Base-by-base conservation (phyloP, 92 coral and sea anemone species). In the Galaxea fascicularis region DNA sequence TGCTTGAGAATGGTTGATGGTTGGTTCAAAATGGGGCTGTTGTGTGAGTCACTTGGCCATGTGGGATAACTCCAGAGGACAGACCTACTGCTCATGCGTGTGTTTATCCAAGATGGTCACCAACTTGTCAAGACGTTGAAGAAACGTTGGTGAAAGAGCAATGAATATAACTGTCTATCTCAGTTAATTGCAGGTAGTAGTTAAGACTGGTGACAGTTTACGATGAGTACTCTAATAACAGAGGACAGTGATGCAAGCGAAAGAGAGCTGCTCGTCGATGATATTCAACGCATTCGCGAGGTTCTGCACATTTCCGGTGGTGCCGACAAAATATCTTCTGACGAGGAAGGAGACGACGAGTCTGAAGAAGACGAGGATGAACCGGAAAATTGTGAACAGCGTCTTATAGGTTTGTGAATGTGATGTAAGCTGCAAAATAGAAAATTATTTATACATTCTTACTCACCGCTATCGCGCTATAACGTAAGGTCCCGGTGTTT, bases 221-320 rank as follows among this genome's bases (percentile, higher is more conserved):
- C 22, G 70, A 81, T 81, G 85, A 81, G 57, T 41, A 22, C 67
- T 30, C 56, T 39, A 15, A 53, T 14, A 46, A 21, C 85, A 22
- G 85, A 68, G 0, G 85, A 81, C 24, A 51, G 77, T 39, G 77
- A 81, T 46, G 69, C 45, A n/a, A 78, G 87, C 47, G 98, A 94
- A 66, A 81, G 95, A 71, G 89, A 79, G 21, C 74, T 90, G 71
- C 90, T 94, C 49, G 94, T 86, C 3, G 94, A 94, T 70, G 98
- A 96, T 22, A 96, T 96, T 22, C 88, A 92, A 72, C 93, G 89
- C 79, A 96, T 96, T 85, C 95, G 93, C 21, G 92, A 88, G 45
- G 94, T 95, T 27, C 96, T 96, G 82, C 70, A 71, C 29, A 71
- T 56, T 57, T 53, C 76, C 28, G 96, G 89, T 15, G 82, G 67